Conservation (phyloP, 2,113 vertebrate genomes). For the Tragelaphus scriptus region DNA sequence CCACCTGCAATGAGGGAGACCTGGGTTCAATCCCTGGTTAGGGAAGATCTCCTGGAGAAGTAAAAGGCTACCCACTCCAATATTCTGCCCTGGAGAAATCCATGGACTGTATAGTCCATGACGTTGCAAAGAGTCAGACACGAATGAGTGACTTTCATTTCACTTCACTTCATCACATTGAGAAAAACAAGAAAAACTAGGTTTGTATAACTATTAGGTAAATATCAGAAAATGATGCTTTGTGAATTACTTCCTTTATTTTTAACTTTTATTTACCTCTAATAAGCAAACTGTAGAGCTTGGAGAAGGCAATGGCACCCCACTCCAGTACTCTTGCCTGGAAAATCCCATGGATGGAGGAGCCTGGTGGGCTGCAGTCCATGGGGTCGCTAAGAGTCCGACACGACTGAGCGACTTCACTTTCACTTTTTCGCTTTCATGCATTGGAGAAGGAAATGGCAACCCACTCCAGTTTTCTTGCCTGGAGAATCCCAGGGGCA, state of each 20-base stretch:
- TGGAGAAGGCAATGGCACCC: no score
- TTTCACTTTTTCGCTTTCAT: no score
- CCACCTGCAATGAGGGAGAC: neutral
- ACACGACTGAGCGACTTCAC: no score
- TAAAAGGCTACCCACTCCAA: neutral
- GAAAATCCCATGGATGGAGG: no score
- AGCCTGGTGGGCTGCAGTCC: no score
- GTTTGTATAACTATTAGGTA: neutral
- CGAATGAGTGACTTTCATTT: neutral
- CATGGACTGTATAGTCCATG: neutral
- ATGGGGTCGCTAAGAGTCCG: no score
- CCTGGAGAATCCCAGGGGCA: no score
- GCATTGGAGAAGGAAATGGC: no score
- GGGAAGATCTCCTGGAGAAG: neutral
- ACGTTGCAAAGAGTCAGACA: neutral
- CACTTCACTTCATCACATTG: neutral
- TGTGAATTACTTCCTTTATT: neutral
- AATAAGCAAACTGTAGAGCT: neutral
- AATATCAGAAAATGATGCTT: neutral
- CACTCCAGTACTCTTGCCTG: no score
- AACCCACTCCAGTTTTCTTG: no score
- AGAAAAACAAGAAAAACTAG: neutral
- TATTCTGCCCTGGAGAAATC: neutral
- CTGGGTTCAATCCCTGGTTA: neutral
- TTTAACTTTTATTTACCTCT: conserved; percentile 16